phyloP scores from a whole-genome alignment of 1,140 invertebrate genomes.

The Nixonia krombeini region DNA sequence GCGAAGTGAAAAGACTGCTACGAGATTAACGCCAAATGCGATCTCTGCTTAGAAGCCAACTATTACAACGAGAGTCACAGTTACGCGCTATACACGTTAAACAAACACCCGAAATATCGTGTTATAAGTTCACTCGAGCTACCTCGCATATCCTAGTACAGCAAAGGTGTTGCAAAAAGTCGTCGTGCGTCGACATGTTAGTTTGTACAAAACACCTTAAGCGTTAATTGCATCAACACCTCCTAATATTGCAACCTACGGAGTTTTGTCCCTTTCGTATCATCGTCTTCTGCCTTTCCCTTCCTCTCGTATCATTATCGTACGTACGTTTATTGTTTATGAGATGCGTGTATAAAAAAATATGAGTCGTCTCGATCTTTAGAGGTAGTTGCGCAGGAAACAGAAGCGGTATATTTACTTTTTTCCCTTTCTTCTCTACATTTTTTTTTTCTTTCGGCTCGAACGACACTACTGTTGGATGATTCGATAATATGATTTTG shows the following conservation, averaged over 20 bases:
- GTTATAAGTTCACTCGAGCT: not conserved
- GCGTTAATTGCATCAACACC: slow-evolving; percentile 30
- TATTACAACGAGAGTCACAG: slow-evolving; percentile 17
- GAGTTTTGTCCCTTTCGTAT: slow-evolving; percentile 9
- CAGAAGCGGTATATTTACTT: slow-evolving; percentile 58
- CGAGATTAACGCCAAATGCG: slow-evolving; percentile 5
- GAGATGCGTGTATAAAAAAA: slow-evolving; percentile 65
- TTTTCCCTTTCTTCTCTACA: slow-evolving; percentile 20
- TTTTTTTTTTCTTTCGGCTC: slow-evolving; percentile 25
- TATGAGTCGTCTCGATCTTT: slow-evolving; percentile 64
- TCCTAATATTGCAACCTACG: slow-evolving; percentile 37
- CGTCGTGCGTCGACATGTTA: slow-evolving; percentile 7
- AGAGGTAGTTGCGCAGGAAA: slow-evolving; percentile 67
- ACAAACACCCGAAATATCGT: slow-evolving; percentile 13
- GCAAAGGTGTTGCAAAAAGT: too few species aligned
- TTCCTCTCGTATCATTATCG: slow-evolving; percentile 29
- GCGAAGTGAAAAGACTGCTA: slow-evolving; percentile 15
- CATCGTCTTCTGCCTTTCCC: slow-evolving; percentile 21
- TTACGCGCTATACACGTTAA: too few species aligned
- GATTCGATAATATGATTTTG: slow-evolving; percentile 18
- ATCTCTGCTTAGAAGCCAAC: slow-evolving; percentile 13
- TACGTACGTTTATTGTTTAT: slow-evolving; percentile 57
- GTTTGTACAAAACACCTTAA: too few species aligned
- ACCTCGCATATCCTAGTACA: slow-evolving; percentile 4
- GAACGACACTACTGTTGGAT: slow-evolving; percentile 31